Evolutionary conservation across 2,797 vertebrate species (phyloP).

Genomic region (Thripadectes ignobilis): DNA sequence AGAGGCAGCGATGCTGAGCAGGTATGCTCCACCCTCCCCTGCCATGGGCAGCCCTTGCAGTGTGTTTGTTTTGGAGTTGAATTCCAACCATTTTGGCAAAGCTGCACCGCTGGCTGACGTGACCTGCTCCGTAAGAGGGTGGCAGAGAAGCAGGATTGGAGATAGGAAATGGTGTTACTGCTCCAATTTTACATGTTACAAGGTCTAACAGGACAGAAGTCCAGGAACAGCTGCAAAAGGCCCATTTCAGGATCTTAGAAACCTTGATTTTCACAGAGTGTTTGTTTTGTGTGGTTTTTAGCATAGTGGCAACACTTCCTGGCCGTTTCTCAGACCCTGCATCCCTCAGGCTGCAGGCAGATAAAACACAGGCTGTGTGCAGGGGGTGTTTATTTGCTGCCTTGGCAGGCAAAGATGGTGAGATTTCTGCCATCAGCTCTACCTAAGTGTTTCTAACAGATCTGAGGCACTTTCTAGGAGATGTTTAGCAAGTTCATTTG

Average conservation of each 20-base stretch:
- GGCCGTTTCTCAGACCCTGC: neutral
- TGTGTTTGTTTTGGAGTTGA: neutral
- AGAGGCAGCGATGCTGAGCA: neutral
- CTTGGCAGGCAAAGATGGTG: neutral
- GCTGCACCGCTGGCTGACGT: neutral
- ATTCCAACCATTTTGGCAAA: slow-evolving; percentile 65
- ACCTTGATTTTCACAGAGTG: neutral
- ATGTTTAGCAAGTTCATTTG: neutral
- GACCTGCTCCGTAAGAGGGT: slow-evolving; percentile 13
- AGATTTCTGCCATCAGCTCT: neutral
- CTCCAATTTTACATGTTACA: neutral
- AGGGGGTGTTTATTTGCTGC: neutral
- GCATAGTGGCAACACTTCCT: neutral
- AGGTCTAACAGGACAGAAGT: neutral
- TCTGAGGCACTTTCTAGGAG: neutral
- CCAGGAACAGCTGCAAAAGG: neutral
- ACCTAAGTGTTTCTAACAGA: neutral
- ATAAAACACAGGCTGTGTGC: fast-evolving
- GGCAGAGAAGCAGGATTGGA: neutral
- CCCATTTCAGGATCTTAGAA: neutral
- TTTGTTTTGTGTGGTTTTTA: neutral
- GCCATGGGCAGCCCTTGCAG: slow-evolving; percentile 54
- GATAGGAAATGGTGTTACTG: neutral
- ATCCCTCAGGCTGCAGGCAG: neutral
- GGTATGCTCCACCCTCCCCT: slow-evolving; percentile 42